Evolutionary conservation across 2,888 invertebrate genomes (phyloP).

Genomic region (Thereva unica): DNA sequence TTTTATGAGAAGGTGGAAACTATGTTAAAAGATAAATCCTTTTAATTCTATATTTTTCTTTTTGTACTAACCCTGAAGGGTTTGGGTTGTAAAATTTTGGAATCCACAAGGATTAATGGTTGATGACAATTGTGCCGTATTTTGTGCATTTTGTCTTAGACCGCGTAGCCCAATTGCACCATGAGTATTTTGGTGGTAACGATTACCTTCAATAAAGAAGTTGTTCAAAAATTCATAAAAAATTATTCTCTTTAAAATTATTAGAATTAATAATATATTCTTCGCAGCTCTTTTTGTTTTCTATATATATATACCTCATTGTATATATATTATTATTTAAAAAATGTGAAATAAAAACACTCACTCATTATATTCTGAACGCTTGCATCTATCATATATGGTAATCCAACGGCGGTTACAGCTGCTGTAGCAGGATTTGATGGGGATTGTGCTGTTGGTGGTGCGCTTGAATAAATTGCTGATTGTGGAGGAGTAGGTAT

Average conservation of each 20-base stretch:
- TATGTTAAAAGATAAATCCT: too few relatives aligned
- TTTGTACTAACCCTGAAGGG: constrained; percentile 37
- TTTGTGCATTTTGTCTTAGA: constrained; percentile 1
- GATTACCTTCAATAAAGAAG: constrained; percentile 31
- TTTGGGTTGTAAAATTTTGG: constrained; percentile 64
- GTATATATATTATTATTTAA: background rate
- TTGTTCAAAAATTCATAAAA: background rate
- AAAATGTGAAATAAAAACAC: constrained; percentile 2
- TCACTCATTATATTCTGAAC: constrained; percentile 43
- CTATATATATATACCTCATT: too few relatives aligned
- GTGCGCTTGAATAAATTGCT: constrained; percentile 8
- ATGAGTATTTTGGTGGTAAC: constrained; percentile 32
- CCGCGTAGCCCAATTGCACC: constrained; percentile 45
- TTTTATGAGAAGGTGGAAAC: too few relatives aligned
- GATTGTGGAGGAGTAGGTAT: constrained; percentile 11
- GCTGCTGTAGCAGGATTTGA: constrained; percentile 18
- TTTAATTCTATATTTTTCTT: constrained; percentile 5
- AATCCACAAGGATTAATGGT: constrained; percentile 63
- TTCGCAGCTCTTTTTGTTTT: too few relatives aligned
- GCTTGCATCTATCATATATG: constrained; percentile 38
- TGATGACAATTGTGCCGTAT: constrained; percentile 44
- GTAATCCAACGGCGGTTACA: constrained; percentile 10
- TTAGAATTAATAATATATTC: too few relatives aligned
- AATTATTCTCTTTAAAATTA: background rate
- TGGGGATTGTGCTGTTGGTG: constrained; percentile 10